Conservation (phyloP, 2,113 vertebrate genomes). For the Notiomystis cincta region DNA sequence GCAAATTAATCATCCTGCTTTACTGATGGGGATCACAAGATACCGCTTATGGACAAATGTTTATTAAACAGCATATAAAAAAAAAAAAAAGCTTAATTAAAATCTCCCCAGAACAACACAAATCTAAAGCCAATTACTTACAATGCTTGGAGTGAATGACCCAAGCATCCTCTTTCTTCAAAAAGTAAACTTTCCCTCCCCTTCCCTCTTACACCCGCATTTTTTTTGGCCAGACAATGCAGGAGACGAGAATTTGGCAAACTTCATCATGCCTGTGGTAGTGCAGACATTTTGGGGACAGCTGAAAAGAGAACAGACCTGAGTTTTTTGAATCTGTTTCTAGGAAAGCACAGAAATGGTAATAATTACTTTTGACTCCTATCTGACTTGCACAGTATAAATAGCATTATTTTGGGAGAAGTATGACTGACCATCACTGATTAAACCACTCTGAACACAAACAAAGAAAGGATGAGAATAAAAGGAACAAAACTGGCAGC, state of each 20-base stretch:
- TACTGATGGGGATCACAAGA: conserved; percentile 34
- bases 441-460: not conserved
- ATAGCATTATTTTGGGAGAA: not conserved
- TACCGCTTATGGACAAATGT: conserved; percentile 38
- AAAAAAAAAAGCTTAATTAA: conserved; percentile 42
- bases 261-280: not conserved
- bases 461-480: not conserved
- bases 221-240: not conserved
- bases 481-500: not conserved
- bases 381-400: not conserved
- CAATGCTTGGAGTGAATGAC: not conserved
- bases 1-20: conserved; percentile 51
- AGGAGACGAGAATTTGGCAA: not conserved
- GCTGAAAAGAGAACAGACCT: not conserved
- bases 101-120: conserved; percentile 48
- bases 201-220: not conserved
- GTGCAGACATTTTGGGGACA: not conserved
- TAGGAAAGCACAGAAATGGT: not conserved
- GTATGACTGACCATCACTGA: not conserved
- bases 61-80: conserved; percentile 41
- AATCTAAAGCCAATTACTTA: conserved; percentile 47
- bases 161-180: not conserved
- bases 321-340: not conserved
- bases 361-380: not conserved
- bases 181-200: not conserved